Base-by-base conservation (phyloP, 2,113 vertebrate genomes). In the Nycticryphes semicollaris region DNA sequence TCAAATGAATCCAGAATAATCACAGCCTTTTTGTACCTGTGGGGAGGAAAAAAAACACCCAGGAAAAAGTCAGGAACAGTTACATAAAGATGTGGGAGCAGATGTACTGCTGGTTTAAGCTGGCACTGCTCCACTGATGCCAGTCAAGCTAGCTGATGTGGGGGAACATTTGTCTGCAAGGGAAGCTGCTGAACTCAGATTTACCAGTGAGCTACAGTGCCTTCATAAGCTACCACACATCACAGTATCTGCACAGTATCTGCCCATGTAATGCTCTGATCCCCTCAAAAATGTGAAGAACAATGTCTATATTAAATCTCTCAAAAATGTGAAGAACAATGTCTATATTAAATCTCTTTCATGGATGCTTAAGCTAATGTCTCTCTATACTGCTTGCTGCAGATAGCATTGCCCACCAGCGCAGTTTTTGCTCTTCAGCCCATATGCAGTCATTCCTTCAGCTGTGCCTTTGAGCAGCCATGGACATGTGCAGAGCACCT, bases 61-160 rank as follows among this genome's bases (percentile, higher is more conserved):
- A 20, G 5, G 6, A 17, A 39, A 56, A 85, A 87, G 37, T 43
- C 68, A 90, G 69, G 76, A 96, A 94, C 60, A 72, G 83, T 95
- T 94, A 93, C 62, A 50, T 93, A 93, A 97, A 94, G 87, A 94
- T 94, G 95, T 93, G 87, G 91, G 92, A 93, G 89, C 92, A 96
- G 89, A 92, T 95, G 84, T 76, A 93, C 84, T 94, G 74, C 86
- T 95, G 74, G 67, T 87, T 67, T 82, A 94, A 95, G 50, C 14
- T 93, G 84, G 92, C 95, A 77, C n/a, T 62, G 57, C 50, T 96
- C 67, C 77, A 94, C 21, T 3, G 16, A 82, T 69, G 80, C 72
- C 92, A 93, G 22, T 96, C 88, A 94, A 90, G 90, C 23, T 28
- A 73, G 69, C 56, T 97, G 89, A 89, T 87, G 67, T 92, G 87